A percentile compares a stretch with the other conserved stretches of the same genome.
phyloP scores from a whole-genome alignment of 2,888 invertebrate genomes.

The Drosophila affinis region DNA sequence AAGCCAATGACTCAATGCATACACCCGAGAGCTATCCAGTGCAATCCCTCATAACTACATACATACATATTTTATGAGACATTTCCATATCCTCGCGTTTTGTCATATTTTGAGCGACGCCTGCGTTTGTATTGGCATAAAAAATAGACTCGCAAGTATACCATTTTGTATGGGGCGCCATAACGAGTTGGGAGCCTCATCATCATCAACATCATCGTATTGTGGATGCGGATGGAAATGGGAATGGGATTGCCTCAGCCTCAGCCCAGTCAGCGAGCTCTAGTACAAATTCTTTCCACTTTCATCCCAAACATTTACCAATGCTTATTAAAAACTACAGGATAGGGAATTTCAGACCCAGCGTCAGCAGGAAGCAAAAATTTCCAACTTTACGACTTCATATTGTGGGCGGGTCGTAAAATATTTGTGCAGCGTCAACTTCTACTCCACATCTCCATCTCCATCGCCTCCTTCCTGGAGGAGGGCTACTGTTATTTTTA shows the following conservation, averaged over 20 bases:
- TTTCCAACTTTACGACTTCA: constrained; percentile 78
- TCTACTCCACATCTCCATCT: constrained; percentile 38
- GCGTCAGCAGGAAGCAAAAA: constrained; percentile 72
- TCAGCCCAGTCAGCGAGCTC: constrained; percentile 10
- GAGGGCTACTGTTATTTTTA: constrained; percentile 42
- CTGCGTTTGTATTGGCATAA: constrained; percentile 59
- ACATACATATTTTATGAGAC: constrained; percentile 51
- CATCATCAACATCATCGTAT: constrained; percentile 34
- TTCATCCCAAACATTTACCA: constrained; percentile 48
- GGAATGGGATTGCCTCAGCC: constrained; percentile 5
- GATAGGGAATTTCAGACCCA: constrained; percentile 61
- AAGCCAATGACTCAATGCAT: constrained; percentile 20
- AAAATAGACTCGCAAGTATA: constrained; percentile 47
- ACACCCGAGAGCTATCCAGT: constrained; percentile 3
- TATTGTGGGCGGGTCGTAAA: constrained; percentile 79
- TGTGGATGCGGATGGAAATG: constrained; percentile 15
- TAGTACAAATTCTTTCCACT: constrained; percentile 55
- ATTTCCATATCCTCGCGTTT: constrained; percentile 35
- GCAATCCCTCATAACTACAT: constrained; percentile 42
- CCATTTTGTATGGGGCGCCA: constrained; percentile 33
- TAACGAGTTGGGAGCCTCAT: constrained; percentile 32
- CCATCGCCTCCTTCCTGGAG: constrained; percentile 19
- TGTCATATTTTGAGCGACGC: constrained; percentile 48
- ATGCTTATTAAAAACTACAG: constrained; percentile 76
- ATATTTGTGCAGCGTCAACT: constrained; percentile 70